These are phyloP conservation scores for Margarornis squamiger DNA, from an alignment of 2,797 vertebrate genomes.

Conservation along the genomic window DNA sequence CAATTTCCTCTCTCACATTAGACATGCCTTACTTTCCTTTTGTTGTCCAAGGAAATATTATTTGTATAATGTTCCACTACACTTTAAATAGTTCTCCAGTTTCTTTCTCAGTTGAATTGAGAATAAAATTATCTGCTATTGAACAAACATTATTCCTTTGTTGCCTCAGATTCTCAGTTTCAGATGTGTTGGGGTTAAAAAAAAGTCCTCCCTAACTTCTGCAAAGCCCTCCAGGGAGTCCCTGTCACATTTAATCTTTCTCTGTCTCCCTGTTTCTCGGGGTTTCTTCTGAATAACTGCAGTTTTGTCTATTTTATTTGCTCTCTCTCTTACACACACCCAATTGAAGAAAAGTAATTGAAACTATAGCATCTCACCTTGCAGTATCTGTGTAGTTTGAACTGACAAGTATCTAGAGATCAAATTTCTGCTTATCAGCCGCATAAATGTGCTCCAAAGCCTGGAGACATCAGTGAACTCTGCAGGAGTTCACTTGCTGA, in stretches of 20 bases:
- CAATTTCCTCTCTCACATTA: slow-evolving; percentile 23
- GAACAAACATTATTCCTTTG: background rate
- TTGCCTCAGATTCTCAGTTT: slow-evolving; percentile 16
- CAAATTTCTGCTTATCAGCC: slow-evolving; percentile 6
- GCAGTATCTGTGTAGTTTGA: background rate
- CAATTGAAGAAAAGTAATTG: slow-evolving; percentile 32
- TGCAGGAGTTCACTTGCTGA: background rate
- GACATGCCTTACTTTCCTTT: background rate
- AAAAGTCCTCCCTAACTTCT: background rate
- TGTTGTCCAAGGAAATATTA: background rate
- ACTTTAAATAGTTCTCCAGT: slow-evolving; percentile 2
- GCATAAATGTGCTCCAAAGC: background rate
- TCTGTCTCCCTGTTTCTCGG: background rate
- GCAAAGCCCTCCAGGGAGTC: background rate
- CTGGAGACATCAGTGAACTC: slow-evolving; percentile 19
- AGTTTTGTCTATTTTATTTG: slow-evolving; percentile 7
- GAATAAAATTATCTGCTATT: background rate
- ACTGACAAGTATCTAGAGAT: background rate
- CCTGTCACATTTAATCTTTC: background rate
- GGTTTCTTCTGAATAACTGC: background rate
- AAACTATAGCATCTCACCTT: background rate
- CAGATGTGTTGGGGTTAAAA: slow-evolving; percentile 5
- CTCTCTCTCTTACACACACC: background rate
- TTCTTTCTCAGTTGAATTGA: background rate
- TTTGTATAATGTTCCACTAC: background rate